Base-by-base conservation (phyloP, 2,797 vertebrate species). In the Argentina silus region DNA sequence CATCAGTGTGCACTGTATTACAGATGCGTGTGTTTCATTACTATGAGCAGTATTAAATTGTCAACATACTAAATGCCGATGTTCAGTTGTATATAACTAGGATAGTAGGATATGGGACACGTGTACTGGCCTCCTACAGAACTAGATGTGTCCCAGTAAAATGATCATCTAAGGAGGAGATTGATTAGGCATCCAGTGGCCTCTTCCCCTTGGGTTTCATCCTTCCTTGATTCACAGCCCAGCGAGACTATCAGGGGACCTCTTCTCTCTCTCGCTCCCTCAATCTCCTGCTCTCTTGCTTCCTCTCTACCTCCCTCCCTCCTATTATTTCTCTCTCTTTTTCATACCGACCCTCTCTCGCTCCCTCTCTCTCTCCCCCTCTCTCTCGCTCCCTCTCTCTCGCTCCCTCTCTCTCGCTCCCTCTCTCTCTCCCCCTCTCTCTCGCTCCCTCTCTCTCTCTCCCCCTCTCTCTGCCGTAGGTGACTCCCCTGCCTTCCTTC, bases 261-360 rank as follows among this genome's bases (percentile, higher is more conserved):
- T 10, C 56, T 55, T 68, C 61, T 42, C 70, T 60, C 74, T 72
- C 12, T 45, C 5, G 14, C 42, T 65, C 67, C 15, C 68, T 76
- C 68, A 68, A 19, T 65, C 53, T 15, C 72, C 72, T 70, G 63
- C 53, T 3, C 56, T 81, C 69, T 68, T 69, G 67, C 57, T 66
- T 43, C n/a, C 11, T 63, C 71, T 75, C 70, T 63, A 70, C 67
- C 71, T 80, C 72, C 73, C 68, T 70, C 62, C 59, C 59, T 74
- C 50, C 69, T 66, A 75, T 78, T 61, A 66, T n/a, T n/a, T 69
- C 68, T 23, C 53, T 19, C 36, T 72, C 45, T 21, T n/a, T n/a
- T n/a, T n/a, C n/a, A n/a, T n/a, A n/a, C n/a, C n/a, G n/a, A 72
- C 81, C 56, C 63, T 27, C 21, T 69, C 70, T 61, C 69, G 53